Evolutionary conservation across 1,140 invertebrate genomes (phyloP).

Genomic region (Bicyclus anynana): DNA sequence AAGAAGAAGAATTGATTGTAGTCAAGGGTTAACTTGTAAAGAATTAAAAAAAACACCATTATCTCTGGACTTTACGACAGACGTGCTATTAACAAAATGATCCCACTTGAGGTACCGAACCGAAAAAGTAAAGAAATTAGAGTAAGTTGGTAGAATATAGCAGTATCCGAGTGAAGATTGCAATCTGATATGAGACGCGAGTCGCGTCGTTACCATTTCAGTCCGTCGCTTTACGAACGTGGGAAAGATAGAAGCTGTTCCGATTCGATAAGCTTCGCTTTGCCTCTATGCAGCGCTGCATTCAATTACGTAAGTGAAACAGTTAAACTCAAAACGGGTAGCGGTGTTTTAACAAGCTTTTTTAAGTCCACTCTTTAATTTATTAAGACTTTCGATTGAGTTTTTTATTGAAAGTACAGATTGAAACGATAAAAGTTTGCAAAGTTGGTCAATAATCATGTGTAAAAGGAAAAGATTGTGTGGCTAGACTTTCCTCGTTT

Average conservation of each 20-base stretch:
- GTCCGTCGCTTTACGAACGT: conserved; percentile 19
- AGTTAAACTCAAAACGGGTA: conserved; percentile 18
- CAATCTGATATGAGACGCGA: conserved; percentile 19
- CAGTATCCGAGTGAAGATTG: conserved; percentile 17
- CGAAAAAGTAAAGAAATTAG: too few relatives aligned
- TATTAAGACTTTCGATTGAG: not conserved
- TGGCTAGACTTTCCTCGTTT: too few relatives aligned
- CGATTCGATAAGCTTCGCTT: conserved; percentile 24
- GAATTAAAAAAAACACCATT: too few relatives aligned
- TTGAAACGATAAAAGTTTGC: too few relatives aligned
- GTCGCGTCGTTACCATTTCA: conserved; percentile 19
- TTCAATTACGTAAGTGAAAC: conserved; percentile 22
- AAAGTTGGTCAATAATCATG: too few relatives aligned
- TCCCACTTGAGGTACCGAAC: too few relatives aligned
- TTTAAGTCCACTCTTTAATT: not conserved
- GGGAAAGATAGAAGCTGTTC: conserved; percentile 28
- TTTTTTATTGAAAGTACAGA: too few relatives aligned
- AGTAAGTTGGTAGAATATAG: conserved; percentile 4
- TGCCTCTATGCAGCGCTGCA: conserved; percentile 19
- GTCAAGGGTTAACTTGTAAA: too few relatives aligned
- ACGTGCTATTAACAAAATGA: too few relatives aligned
- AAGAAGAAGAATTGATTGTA: too few relatives aligned
- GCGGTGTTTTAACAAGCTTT: conserved; percentile 3
- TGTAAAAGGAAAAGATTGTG: not conserved
- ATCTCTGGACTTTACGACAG: too few relatives aligned